Percentiles rank a stretch among this genome's conserved stretches.
These are phyloP conservation scores for Ganaspis brasiliensis DNA, from an alignment of 2,888 invertebrate species.

Conservation along the genomic window DNA sequence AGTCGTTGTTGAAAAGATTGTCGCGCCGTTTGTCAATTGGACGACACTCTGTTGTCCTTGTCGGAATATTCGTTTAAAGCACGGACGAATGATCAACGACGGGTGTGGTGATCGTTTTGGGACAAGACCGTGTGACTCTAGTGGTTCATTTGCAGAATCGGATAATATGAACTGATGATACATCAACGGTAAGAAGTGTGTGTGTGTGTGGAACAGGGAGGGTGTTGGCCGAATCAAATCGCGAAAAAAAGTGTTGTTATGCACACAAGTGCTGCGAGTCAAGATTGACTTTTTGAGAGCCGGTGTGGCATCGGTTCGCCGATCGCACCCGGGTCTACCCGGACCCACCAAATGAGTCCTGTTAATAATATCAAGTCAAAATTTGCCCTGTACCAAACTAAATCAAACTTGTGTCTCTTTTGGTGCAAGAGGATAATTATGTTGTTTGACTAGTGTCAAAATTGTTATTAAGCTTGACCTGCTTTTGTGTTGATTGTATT, in stretches of 20 bases:
- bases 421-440: not conserved
- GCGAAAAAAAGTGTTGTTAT: not conserved
- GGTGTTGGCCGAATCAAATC: conserved; percentile 8
- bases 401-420: not conserved
- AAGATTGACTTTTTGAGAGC: conserved; percentile 30
- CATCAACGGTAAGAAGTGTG: conserved; percentile 7
- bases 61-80: not conserved
- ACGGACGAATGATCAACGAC: conserved; percentile 39
- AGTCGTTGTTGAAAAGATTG: conserved; percentile 17
- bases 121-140: conserved; percentile 14
- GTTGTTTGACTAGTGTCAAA: not conserved
- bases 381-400: not conserved
- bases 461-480: not conserved
- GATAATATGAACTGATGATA: conserved; percentile 26
- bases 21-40: conserved; percentile 6
- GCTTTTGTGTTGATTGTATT: not conserved
- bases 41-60: conserved; percentile 22
- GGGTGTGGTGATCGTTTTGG: conserved; percentile 42
- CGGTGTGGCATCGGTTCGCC: conserved; percentile 44
- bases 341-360: conserved; percentile 17
- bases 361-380: not conserved
- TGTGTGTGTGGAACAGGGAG: not conserved
- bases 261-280: not conserved
- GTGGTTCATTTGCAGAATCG: conserved; percentile 34
- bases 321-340: conserved; percentile 38